These are phyloP conservation scores for Pachypeltis micranthus DNA, from an alignment of 1,140 invertebrate genomes.

Conservation along the genomic window DNA sequence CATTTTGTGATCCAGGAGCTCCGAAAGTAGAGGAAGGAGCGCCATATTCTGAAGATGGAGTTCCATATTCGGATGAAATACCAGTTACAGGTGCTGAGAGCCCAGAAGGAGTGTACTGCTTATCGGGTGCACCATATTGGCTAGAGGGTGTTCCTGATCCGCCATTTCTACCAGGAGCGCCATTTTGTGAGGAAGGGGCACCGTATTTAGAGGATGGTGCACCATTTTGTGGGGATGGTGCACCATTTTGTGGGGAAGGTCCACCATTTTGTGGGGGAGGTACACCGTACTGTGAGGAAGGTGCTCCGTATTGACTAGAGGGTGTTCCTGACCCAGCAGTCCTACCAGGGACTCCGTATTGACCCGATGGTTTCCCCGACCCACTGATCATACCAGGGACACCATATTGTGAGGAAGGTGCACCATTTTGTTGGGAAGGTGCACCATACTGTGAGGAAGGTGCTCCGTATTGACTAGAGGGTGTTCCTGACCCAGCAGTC, in stretches of 20 bases:
- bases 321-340: too few species aligned
- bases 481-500: too few species aligned
- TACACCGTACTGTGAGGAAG: not conserved
- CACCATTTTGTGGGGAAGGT: conserved; percentile 16
- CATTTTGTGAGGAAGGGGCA: not conserved
- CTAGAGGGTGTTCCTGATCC: conserved; percentile 2
- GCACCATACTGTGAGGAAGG: too few species aligned
- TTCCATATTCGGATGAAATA: conserved; percentile 1
- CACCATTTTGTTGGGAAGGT: too few species aligned
- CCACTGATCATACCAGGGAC: too few species aligned
- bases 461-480: too few species aligned
- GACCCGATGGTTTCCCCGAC: too few species aligned
- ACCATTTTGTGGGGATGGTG: not conserved
- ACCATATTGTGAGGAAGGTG: too few species aligned
- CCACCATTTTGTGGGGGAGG: too few species aligned
- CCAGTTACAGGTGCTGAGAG: not conserved
- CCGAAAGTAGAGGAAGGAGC: not conserved
- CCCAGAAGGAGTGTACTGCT: not conserved
- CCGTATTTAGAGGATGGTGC: conserved; percentile 14
- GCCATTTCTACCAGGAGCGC: not conserved
- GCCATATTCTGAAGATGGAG: conserved; percentile 16
- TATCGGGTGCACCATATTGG: conserved; percentile 15
- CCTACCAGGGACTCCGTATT: too few species aligned
- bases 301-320: conserved; percentile 11
- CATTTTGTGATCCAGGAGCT: conserved; percentile 3